Percentiles rank a stretch among this genome's conserved stretches.
Evolutionary conservation across 2,797 vertebrate species (phyloP).

Genomic region (Enoplosus armatus): DNA sequence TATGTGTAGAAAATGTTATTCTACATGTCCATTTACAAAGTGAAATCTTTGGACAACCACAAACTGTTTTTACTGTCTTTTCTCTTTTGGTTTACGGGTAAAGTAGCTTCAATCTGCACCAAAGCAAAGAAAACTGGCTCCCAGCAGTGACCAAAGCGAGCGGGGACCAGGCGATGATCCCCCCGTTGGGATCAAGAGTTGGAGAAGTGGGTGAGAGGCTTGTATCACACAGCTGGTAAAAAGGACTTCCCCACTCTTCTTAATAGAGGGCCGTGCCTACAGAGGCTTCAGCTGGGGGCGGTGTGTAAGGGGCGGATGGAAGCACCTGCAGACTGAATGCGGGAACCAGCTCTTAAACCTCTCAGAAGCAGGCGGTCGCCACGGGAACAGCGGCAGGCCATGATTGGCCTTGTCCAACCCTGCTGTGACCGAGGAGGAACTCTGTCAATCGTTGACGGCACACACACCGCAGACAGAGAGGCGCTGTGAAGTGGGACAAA

Average conservation of each 20-base stretch:
- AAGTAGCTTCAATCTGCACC: background rate
- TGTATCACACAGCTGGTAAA: slow-evolving; percentile 42
- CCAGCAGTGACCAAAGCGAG: slow-evolving; percentile 7
- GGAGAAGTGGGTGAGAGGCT: slow-evolving; percentile 38
- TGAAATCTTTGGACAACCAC: background rate
- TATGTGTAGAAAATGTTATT: background rate
- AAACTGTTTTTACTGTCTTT: background rate
- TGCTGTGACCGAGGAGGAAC: slow-evolving; percentile 67
- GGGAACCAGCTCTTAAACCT: slow-evolving; percentile 71
- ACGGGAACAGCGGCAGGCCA: slow-evolving; percentile 67
- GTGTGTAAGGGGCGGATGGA: slow-evolving; percentile 56
- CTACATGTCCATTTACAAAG: background rate
- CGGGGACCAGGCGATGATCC: background rate
- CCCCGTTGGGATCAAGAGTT: slow-evolving; percentile 7
- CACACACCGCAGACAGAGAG: slow-evolving; percentile 16
- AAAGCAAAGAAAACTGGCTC: background rate
- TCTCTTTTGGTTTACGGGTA: background rate
- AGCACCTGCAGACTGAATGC: slow-evolving; percentile 75
- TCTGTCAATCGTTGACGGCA: slow-evolving; percentile 57
- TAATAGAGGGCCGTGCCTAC: slow-evolving; percentile 37
- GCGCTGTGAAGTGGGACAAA: slow-evolving; percentile 17
- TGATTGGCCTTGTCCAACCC: slow-evolving; percentile 70
- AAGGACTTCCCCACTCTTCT: slow-evolving; percentile 43
- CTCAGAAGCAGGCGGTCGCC: slow-evolving; percentile 70
- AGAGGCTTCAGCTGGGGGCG: slow-evolving; percentile 46